phyloP scores from a whole-genome alignment of 2,888 invertebrate species.

The Dermolepida albohirtum region DNA sequence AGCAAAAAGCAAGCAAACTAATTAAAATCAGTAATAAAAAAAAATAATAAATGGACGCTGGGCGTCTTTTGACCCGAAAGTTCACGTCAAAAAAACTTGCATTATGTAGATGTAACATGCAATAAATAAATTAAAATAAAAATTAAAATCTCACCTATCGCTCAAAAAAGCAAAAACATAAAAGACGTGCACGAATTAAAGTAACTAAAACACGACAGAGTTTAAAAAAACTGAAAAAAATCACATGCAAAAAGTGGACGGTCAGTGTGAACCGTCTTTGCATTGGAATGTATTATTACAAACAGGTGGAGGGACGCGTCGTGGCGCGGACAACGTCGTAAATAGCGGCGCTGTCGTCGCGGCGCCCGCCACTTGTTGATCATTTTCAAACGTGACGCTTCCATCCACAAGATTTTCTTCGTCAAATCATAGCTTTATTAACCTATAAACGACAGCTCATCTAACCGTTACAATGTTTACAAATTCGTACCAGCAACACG shows the following conservation, averaged over 20 bases:
- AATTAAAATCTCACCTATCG: constrained; percentile 56
- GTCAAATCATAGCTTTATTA: neutral
- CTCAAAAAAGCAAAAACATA: constrained; percentile 52
- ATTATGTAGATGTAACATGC: constrained; percentile 38
- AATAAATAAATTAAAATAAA: constrained; percentile 52
- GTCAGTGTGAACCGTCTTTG: constrained; percentile 50
- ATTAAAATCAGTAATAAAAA: constrained; percentile 15
- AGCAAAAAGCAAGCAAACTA: constrained; percentile 1
- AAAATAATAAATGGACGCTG: constrained; percentile 52
- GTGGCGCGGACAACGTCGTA: constrained; percentile 66
- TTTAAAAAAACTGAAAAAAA: constrained; percentile 43
- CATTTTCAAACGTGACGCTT: constrained; percentile 52
- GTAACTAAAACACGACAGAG: constrained; percentile 44
- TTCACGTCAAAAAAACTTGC: constrained; percentile 38
- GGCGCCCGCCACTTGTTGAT: constrained; percentile 62
- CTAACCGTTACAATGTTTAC: constrained; percentile 32
- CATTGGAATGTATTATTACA: constrained; percentile 56
- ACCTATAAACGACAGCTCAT: constrained; percentile 11
- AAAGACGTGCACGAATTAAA: constrained; percentile 50
- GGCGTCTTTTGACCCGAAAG: constrained; percentile 59
- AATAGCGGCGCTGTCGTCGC: constrained; percentile 66
- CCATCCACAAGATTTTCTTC: constrained; percentile 4
- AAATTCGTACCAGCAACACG: constrained; percentile 41
- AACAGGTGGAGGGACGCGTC: constrained; percentile 65
- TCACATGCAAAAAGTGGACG: constrained; percentile 47